Evolutionary conservation across 2,888 invertebrate genomes (phyloP).

Genomic region (Nemotelus nigrinus): DNA sequence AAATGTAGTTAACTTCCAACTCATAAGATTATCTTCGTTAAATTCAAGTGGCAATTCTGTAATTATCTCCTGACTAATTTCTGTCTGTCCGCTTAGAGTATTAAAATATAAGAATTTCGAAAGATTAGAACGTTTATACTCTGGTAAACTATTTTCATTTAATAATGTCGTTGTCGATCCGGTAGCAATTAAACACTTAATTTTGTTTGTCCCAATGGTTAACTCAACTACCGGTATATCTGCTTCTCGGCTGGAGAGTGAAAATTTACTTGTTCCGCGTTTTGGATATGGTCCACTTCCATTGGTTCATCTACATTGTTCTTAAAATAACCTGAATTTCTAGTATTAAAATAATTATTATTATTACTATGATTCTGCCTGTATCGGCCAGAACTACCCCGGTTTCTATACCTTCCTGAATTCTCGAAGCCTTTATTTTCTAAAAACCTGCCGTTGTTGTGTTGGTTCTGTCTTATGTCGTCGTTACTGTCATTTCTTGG

Average conservation of each 20-base stretch:
- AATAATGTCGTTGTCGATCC: constrained; percentile 31
- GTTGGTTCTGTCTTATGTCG: constrained; percentile 3
- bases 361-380: too few relatives aligned
- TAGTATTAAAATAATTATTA: too few relatives aligned
- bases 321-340: too few relatives aligned
- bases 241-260: too few relatives aligned
- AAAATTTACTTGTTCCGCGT: too few relatives aligned
- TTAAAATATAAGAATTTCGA: background rate
- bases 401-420: background rate
- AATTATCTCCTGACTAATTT: constrained; percentile 23
- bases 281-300: too few relatives aligned
- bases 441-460: background rate
- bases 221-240: too few relatives aligned
- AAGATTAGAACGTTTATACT: constrained; percentile 3
- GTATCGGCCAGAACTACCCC: too few relatives aligned
- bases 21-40: constrained; percentile 19
- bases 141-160: constrained; percentile 10
- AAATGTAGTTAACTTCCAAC: constrained; percentile 28
- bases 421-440: background rate
- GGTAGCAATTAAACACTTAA: constrained; percentile 34
- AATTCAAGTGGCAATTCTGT: constrained; percentile 33
- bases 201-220: constrained; percentile 16
- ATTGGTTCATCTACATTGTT: too few relatives aligned
- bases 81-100: constrained; percentile 6
- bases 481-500: constrained; percentile 9